A percentile compares a stretch with the other conserved stretches of the same genome.
Evolutionary conservation across 2,797 vertebrate species (phyloP).

Genomic region (Acanthopagrus latus): DNA sequence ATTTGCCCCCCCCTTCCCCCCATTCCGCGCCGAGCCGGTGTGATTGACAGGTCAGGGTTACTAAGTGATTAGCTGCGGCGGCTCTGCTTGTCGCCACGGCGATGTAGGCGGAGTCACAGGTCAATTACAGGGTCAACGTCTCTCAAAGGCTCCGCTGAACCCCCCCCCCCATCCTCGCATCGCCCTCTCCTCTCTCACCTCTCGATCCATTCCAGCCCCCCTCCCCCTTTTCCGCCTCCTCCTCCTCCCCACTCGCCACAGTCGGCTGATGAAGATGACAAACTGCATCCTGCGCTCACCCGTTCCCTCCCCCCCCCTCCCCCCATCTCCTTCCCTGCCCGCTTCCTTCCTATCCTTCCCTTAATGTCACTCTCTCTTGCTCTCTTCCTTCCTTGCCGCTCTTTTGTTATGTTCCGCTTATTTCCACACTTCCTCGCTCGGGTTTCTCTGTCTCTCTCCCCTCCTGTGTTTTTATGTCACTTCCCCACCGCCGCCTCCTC

Average conservation of each 20-base stretch:
- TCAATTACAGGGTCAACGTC: constrained; percentile 85
- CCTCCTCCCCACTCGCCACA: constrained; percentile 29
- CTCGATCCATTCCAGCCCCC: constrained; percentile 51
- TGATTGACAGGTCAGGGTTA: constrained; percentile 86
- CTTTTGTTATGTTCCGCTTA: constrained; percentile 47
- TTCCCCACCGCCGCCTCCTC: constrained; percentile 16
- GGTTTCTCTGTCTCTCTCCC: constrained; percentile 50
- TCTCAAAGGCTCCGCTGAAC: constrained; percentile 79
- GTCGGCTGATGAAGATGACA: constrained; percentile 79
- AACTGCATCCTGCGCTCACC: constrained; percentile 75
- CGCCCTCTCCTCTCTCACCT: constrained; percentile 51
- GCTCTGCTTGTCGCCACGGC: constrained; percentile 81
- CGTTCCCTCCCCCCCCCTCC: constrained; percentile 27
- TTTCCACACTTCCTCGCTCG: constrained; percentile 49
- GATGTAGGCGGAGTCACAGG: constrained; percentile 82
- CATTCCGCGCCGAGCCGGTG: constrained; percentile 40
- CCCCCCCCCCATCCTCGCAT: constrained; percentile 26
- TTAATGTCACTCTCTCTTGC: constrained; percentile 56
- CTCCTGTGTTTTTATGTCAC: constrained; percentile 53
- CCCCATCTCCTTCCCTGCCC: neutral
- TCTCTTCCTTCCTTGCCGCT: constrained; percentile 23
- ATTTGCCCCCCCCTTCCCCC: constrained; percentile 10
- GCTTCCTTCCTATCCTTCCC: constrained; percentile 6
- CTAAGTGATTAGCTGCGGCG: constrained; percentile 86
- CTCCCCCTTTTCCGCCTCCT: neutral